A percentile compares a stretch with the other conserved stretches of the same genome.
phyloP scores from a whole-genome alignment of 1,140 invertebrate species.

The Eciton burchellii region DNA sequence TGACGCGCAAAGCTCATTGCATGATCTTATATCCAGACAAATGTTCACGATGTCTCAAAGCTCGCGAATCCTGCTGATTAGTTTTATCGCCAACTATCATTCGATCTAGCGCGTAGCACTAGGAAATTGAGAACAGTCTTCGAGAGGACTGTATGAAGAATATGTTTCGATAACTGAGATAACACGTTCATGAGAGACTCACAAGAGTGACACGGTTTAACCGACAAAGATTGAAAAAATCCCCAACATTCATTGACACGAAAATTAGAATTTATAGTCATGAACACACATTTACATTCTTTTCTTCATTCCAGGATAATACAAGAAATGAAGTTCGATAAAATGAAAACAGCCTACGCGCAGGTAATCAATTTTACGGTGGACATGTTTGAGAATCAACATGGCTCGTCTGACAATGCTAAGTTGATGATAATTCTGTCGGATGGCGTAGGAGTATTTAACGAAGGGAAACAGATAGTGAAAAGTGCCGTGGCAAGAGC shows the following conservation, averaged over 20 bases:
- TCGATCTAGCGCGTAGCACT: no score
- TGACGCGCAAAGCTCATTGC: neutral
- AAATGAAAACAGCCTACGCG: slow-evolving; percentile 92
- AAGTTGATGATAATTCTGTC: slow-evolving; percentile 97
- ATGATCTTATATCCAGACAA: no score
- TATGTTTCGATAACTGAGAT: no score
- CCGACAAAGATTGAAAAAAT: no score
- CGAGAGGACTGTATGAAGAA: no score
- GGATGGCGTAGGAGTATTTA: slow-evolving; percentile 97
- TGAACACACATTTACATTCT: neutral
- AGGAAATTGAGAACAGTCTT: no score
- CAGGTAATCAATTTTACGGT: slow-evolving; percentile 93
- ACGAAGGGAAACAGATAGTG: slow-evolving; percentile 94
- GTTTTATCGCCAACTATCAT: no score
- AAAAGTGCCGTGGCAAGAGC: slow-evolving; percentile 92
- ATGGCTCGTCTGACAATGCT: slow-evolving; percentile 87
- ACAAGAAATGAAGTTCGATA: slow-evolving; percentile 92
- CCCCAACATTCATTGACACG: neutral
- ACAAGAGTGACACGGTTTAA: no score
- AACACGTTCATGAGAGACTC: no score
- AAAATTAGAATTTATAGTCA: neutral
- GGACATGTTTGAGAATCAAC: slow-evolving; percentile 88
- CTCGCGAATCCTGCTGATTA: no score
- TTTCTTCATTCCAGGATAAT: slow-evolving; percentile 85
- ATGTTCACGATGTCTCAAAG: no score